Percentiles rank a stretch among this genome's conserved stretches.
Evolutionary conservation across 2,888 invertebrate species (phyloP).

Genomic region (Aphidius colemani): DNA sequence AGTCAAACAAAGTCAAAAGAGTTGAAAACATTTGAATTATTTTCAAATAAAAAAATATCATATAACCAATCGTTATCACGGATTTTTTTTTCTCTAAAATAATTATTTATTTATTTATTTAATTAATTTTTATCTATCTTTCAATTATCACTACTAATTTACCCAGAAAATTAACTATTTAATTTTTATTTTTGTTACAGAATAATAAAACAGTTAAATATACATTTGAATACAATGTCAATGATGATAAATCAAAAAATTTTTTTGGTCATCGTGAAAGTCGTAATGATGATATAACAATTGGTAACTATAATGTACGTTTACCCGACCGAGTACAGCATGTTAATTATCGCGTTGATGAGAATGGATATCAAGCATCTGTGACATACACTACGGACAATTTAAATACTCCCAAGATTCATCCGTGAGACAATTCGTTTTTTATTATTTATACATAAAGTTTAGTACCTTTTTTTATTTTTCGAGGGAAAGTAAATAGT

Average conservation of each 20-base stretch:
- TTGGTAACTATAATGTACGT: conserved; percentile 77
- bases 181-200: conserved; percentile 52
- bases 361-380: conserved; percentile 77
- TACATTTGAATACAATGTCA: conserved; percentile 71
- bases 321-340: conserved; percentile 79
- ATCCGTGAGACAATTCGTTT: too few relatives aligned
- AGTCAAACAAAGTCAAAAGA: too few relatives aligned
- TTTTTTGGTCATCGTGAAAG: conserved; percentile 79
- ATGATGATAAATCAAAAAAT: conserved; percentile 73
- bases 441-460: too few relatives aligned
- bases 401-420: background rate
- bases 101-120: too few relatives aligned
- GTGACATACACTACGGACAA: conserved; percentile 65
- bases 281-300: conserved; percentile 69
- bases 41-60: too few relatives aligned
- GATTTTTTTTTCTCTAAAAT: too few relatives aligned
- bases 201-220: conserved; percentile 64
- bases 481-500: too few relatives aligned
- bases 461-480: too few relatives aligned
- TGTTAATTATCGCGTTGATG: conserved; percentile 78
- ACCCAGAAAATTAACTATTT: background rate
- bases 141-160: too few relatives aligned
- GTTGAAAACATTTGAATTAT: too few relatives aligned
- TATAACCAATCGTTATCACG: too few relatives aligned
- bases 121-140: too few relatives aligned